phyloP scores from a whole-genome alignment of 2,888 invertebrate species.

The Serripes groenlandicus region DNA sequence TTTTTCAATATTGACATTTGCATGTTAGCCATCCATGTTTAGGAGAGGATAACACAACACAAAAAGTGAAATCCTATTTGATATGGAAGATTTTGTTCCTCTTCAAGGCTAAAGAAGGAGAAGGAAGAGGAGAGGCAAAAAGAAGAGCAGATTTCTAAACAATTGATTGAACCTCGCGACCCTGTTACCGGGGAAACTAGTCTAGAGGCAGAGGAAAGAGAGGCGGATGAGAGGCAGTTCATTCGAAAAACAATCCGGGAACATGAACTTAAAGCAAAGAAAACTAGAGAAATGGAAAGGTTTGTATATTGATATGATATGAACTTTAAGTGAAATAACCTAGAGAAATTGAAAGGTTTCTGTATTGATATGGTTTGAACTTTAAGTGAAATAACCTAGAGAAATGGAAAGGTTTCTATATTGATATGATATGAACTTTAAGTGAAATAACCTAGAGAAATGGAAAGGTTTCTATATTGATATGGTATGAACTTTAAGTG shows the following conservation, averaged over 20 bases:
- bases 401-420: too few species aligned
- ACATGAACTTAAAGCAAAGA: conserved; percentile 68
- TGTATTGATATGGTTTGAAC: too few species aligned
- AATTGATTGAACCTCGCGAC: conserved; percentile 77
- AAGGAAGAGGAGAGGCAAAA: conserved; percentile 76
- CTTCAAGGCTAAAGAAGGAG: conserved; percentile 78
- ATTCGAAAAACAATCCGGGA: conserved; percentile 70
- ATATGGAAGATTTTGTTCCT: too few species aligned
- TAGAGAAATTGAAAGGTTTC: conserved; percentile 73
- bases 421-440: too few species aligned
- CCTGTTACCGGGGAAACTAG: conserved; percentile 79
- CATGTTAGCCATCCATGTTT: too few species aligned
- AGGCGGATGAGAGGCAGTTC: conserved; percentile 74
- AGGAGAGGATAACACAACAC: too few species aligned
- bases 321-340: neutral
- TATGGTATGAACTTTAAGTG: too few species aligned
- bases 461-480: too few species aligned
- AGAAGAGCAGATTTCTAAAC: conserved; percentile 76
- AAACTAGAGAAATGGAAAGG: conserved; percentile 80
- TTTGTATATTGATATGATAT: too few species aligned
- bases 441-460: too few species aligned
- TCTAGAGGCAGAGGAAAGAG: conserved; percentile 74
- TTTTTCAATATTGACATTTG: too few species aligned
- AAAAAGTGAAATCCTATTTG: too few species aligned
- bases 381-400: neutral